Conservation (phyloP, 1,140 invertebrate species). For the Chymomyza costata region DNA sequence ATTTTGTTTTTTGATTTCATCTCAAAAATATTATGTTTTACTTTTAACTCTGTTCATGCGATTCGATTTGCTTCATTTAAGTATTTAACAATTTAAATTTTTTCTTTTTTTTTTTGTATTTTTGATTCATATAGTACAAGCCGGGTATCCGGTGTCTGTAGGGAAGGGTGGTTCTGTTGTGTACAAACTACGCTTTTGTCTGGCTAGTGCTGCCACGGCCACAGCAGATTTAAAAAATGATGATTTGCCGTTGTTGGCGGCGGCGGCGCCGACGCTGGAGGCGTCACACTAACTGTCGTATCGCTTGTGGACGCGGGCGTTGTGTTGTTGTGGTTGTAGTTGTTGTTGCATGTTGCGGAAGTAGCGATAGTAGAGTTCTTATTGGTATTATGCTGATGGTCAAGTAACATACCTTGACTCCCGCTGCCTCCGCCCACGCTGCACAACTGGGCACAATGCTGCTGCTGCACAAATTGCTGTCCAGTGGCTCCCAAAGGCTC, state of each 20-base stretch:
- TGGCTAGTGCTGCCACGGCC: conserved; percentile 68
- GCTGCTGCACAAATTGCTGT: conserved; percentile 64
- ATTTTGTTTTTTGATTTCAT: conserved; percentile 67
- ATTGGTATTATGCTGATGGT: conserved; percentile 73
- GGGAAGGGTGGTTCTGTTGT: too few species aligned
- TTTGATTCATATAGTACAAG: conserved; percentile 64
- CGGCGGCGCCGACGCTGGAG: conserved; percentile 50
- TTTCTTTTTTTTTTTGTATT: conserved; percentile 19
- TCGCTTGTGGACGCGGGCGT: conserved; percentile 22
- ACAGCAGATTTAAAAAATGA: conserved; percentile 72
- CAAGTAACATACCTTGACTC: conserved; percentile 75
- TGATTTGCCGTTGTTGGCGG: conserved; percentile 69
- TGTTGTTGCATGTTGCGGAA: conserved; percentile 66
- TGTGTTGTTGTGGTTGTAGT: conserved; percentile 66
- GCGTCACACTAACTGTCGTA: conserved; percentile 19
- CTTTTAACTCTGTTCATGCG: conserved; percentile 31
- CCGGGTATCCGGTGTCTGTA: conserved; percentile 23
- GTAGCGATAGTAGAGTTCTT: conserved; percentile 68
- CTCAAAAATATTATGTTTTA: conserved; percentile 65
- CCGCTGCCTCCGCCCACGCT: conserved; percentile 28
- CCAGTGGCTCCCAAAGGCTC: conserved; percentile 33
- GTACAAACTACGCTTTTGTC: too few species aligned
- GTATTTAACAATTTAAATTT: conserved; percentile 64
- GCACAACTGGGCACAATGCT: conserved; percentile 64
- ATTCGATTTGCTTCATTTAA: conserved; percentile 34